Evolutionary conservation across 2,113 vertebrate species (phyloP).

Genomic region (Pedetes capensis): DNA sequence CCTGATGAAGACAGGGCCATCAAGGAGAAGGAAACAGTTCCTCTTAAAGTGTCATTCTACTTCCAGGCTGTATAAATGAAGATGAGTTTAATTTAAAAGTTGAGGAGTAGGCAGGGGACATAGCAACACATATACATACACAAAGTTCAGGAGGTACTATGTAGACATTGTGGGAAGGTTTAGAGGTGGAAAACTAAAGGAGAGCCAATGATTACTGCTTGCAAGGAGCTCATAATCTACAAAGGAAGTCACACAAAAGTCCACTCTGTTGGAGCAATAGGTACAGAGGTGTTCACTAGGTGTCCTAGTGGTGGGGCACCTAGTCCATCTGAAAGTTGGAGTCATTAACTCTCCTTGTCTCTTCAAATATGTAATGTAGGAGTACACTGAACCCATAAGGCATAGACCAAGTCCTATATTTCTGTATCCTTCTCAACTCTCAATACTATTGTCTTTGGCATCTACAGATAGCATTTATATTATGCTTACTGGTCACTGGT

Average conservation of each 20-base stretch:
- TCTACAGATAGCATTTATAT: background rate
- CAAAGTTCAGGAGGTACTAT: background rate
- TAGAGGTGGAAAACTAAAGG: background rate
- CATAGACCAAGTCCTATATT: background rate
- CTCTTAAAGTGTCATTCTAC: background rate
- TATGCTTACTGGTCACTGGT: background rate
- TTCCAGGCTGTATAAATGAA: background rate
- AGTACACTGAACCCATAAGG: background rate
- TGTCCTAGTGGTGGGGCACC: too few species aligned
- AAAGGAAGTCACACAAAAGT: background rate
- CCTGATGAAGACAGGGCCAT: background rate
- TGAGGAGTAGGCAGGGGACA: background rate
- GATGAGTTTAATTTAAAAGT: background rate
- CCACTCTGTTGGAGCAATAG: background rate
- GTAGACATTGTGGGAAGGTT: background rate
- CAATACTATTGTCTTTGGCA: background rate
- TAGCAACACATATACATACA: background rate
- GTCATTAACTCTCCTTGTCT: background rate
- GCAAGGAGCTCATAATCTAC: background rate
- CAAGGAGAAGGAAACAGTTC: background rate
- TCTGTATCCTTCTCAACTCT: background rate
- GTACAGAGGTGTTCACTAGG: background rate
- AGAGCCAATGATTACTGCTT: background rate
- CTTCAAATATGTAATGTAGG: background rate
- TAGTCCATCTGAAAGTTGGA: background rate